Evolutionary conservation across 2,797 vertebrate species (phyloP).

Genomic region (Sparus aurata): DNA sequence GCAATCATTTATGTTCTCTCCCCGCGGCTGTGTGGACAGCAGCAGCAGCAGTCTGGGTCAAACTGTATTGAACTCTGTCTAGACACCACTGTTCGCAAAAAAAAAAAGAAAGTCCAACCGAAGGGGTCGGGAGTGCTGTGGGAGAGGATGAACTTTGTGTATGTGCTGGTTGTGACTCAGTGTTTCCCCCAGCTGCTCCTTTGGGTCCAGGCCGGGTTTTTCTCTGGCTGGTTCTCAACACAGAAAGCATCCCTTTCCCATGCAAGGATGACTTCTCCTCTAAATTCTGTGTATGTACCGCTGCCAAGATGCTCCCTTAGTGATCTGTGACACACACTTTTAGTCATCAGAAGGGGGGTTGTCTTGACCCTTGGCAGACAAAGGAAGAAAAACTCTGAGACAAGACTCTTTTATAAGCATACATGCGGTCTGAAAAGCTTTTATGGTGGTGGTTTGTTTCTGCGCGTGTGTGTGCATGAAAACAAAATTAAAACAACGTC

Average conservation of each 20-base stretch:
- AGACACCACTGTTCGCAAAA: constrained; percentile 53
- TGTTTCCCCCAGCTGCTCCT: constrained; percentile 71
- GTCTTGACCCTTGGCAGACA: constrained; percentile 18
- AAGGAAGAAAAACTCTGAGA: background rate
- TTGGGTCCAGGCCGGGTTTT: constrained; percentile 54
- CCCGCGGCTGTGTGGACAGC: constrained; percentile 39
- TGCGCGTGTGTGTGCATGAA: background rate
- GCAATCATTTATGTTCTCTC: constrained; percentile 5
- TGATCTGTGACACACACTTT: constrained; percentile 21
- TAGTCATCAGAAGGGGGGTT: constrained; percentile 17
- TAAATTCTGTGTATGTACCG: constrained; percentile 15
- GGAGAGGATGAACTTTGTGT: constrained; percentile 19
- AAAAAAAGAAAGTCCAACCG: constrained; percentile 25
- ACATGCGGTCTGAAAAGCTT: background rate
- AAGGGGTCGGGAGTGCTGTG: constrained; percentile 27
- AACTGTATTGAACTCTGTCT: constrained; percentile 47
- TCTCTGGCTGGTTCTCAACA: constrained; percentile 50
- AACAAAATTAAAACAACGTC: background rate
- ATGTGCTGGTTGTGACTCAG: constrained; percentile 59
- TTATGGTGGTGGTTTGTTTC: background rate
- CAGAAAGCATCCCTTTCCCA: constrained; percentile 58
- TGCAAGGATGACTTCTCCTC: constrained; percentile 51
- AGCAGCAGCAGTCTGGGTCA: constrained; percentile 36
- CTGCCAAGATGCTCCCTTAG: constrained; percentile 47
- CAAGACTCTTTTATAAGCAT: background rate